These are phyloP conservation scores for Heterohyrax brucei DNA, from an alignment of 2,797 vertebrate genomes.

Conservation along the genomic window DNA sequence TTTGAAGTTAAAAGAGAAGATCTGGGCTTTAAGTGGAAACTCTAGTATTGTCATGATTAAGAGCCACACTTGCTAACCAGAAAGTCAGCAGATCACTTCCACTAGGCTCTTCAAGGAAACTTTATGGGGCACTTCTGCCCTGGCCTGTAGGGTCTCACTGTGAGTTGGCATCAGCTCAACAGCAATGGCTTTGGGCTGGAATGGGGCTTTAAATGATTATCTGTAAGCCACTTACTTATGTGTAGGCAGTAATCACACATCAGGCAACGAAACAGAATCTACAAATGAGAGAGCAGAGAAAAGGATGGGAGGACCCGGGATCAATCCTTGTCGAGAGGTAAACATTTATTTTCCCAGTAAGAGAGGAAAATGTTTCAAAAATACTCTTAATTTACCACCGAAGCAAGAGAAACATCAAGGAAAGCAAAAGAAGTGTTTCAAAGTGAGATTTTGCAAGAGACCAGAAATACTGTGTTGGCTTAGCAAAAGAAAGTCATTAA, in stretches of 20 bases:
- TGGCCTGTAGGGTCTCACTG: too few relatives aligned
- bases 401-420: neutral
- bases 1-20: neutral
- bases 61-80: too few relatives aligned
- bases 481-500: neutral
- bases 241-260: neutral
- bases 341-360: neutral
- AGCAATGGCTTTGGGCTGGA: too few relatives aligned
- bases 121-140: too few relatives aligned
- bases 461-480: neutral
- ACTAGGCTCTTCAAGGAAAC: too few relatives aligned
- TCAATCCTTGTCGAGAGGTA: neutral
- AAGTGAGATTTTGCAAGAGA: neutral
- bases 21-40: neutral
- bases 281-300: neutral
- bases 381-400: neutral
- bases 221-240: neutral
- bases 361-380: neutral
- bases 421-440: neutral
- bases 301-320: neutral
- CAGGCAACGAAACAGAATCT: neutral
- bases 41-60: too few relatives aligned
- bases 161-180: too few relatives aligned
- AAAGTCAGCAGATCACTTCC: too few relatives aligned
- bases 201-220: neutral